Evolutionary conservation across 2,888 invertebrate genomes (phyloP).

Genomic region (Athrips mouffetella): DNA sequence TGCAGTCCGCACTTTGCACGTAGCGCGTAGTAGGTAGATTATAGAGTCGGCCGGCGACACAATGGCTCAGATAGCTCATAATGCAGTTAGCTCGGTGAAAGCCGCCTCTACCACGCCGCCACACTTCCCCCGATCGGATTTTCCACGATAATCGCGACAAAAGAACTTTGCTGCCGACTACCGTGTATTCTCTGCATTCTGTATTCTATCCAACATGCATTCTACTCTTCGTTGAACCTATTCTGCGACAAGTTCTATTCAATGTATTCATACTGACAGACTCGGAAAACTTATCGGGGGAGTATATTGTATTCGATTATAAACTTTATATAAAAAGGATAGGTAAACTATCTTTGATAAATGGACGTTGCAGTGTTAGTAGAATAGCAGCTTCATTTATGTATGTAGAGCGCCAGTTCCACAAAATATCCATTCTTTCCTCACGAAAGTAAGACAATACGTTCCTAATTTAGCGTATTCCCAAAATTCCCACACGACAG

Average conservation of each 20-base stretch:
- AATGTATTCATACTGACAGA: constrained; percentile 55
- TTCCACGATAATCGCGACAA: constrained; percentile 76
- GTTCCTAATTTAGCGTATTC: too few relatives aligned
- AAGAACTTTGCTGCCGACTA: constrained; percentile 69
- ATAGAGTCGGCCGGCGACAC: constrained; percentile 52
- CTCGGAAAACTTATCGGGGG: constrained; percentile 49
- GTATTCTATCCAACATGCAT: constrained; percentile 10
- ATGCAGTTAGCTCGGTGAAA: constrained; percentile 74
- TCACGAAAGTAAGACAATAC: too few relatives aligned
- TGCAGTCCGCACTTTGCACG: constrained; percentile 26
- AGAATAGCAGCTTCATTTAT: too few relatives aligned
- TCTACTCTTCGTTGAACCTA: constrained; percentile 1
- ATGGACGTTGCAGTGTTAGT: too few relatives aligned
- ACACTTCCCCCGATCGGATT: constrained; percentile 76
- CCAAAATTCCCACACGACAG: not conserved
- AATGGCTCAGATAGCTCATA: constrained; percentile 71
- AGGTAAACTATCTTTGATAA: too few relatives aligned
- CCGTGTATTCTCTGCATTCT: constrained; percentile 23
- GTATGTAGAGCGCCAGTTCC: too few relatives aligned
- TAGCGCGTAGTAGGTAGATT: constrained; percentile 48
- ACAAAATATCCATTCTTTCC: too few relatives aligned
- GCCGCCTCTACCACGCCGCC: constrained; percentile 42
- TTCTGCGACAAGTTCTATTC: constrained; percentile 44
- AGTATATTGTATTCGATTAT: constrained; percentile 42
- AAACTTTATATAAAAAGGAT: too few relatives aligned